These are phyloP conservation scores for Amphiduros pacificus DNA, from an alignment of 2,888 invertebrate genomes.

Conservation along the genomic window DNA sequence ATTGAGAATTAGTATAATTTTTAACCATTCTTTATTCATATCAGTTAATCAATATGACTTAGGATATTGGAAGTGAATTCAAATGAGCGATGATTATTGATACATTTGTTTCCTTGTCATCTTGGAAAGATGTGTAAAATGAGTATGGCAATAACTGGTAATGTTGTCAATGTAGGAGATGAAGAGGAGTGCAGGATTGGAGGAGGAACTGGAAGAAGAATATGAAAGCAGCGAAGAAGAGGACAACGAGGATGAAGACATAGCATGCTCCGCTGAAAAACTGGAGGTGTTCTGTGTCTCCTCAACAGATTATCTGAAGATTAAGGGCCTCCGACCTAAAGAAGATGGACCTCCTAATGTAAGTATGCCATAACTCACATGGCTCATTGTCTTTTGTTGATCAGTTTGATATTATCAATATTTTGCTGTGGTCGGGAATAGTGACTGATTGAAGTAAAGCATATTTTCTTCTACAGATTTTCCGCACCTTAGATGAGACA, in stretches of 20 bases:
- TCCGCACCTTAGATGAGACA: conserved; percentile 35
- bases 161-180: not conserved
- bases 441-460: not conserved
- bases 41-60: too few relatives aligned
- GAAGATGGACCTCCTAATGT: conserved; percentile 39
- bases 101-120: too few relatives aligned
- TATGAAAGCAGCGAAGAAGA: conserved; percentile 31
- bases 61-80: too few relatives aligned
- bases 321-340: conserved; percentile 31
- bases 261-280: conserved; percentile 33
- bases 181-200: conserved; percentile 22
- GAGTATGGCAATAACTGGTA: not conserved
- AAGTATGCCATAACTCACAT: not conserved
- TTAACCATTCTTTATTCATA: too few relatives aligned
- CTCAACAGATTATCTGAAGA: conserved; percentile 42
- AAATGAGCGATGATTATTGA: too few relatives aligned
- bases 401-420: not conserved
- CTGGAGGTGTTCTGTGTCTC: conserved; percentile 45
- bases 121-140: too few relatives aligned
- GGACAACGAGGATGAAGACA: conserved; percentile 34
- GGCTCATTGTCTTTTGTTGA: not conserved
- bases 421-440: not conserved
- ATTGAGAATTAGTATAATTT: too few relatives aligned
- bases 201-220: conserved; percentile 29
- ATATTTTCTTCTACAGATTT: conserved; percentile 31